Base-by-base conservation (phyloP, 2,888 invertebrate genomes). In the Drosophila paracracens region DNA sequence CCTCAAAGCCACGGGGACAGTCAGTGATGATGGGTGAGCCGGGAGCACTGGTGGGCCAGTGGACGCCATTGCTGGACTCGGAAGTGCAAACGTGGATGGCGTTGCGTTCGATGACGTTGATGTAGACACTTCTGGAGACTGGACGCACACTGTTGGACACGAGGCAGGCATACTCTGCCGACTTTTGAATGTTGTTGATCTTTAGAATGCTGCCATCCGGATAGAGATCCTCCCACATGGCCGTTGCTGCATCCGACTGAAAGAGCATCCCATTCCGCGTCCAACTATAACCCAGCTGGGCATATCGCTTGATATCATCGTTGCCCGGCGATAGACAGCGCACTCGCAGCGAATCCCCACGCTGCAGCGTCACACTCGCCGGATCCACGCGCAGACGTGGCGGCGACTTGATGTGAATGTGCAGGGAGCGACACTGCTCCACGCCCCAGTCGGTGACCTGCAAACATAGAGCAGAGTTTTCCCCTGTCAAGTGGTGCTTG, bases 141-240 rank as follows among this genome's bases (percentile, higher is more conserved):
- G 94, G 94, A 91, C 77, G 92, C 13, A 93, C 93, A 90, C 94
- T 85, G 93, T 94, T 89, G 92, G 95, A 70, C 0, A 96, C 96
- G 88, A 96, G 95, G 90, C 97, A 97, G 0, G 96, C 95, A 88
- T 96, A 97, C 81, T 95, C 95, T 0, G 95, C 95, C 0, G 96
- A 96, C 95, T 96, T 96, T 96, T 96, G 96, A 53, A 96, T 95
- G 82, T 96, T 96, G 82, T 95, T 95, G 35, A 97, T 95, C 91
- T 96, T 96, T 7, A 97, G 93, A 63, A 97, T 96, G 87, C 96
- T 97, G 11, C 97, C 97, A 68, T 96, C 96, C 0, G 97, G 97
- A 92, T 96, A 96, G 33, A 97, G 94, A 89, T 97, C 97, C 91
- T 97, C 97, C 95, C 97, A 97, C 82, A 96, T 96, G 86, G 96